phyloP scores from a whole-genome alignment of 1,140 invertebrate species.

The Carcinoscorpius rotundicauda region DNA sequence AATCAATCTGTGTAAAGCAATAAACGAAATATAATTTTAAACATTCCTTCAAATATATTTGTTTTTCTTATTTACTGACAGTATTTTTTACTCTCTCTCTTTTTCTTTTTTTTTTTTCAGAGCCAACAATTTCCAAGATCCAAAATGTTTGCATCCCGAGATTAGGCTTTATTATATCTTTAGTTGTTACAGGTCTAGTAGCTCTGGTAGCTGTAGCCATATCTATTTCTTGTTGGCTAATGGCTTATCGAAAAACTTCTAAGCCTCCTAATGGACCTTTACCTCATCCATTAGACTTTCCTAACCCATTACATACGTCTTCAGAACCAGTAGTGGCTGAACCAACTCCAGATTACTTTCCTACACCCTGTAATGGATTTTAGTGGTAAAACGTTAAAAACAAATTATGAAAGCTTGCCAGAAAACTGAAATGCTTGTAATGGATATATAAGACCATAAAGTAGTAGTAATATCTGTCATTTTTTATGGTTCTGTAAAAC shows the following conservation, averaged over 20 bases:
- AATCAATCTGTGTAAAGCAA: too few species aligned
- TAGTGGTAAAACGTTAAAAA: too few species aligned
- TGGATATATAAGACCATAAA: too few species aligned
- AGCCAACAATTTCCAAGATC: constrained; percentile 25
- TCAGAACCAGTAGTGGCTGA: constrained; percentile 55
- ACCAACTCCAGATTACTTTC: constrained; percentile 60
- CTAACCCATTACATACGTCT: constrained; percentile 83
- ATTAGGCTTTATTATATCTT: constrained; percentile 78
- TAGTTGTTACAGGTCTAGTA: constrained; percentile 78
- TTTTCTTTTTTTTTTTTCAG: too few species aligned
- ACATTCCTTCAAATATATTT: too few species aligned
- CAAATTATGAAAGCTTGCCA: too few species aligned
- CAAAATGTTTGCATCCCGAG: constrained; percentile 89
- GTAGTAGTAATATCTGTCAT: too few species aligned
- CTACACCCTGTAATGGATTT: constrained; percentile 4
- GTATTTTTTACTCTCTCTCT: too few species aligned
- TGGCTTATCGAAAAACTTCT: constrained; percentile 68
- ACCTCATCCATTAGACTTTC: constrained; percentile 87
- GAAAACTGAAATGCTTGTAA: too few species aligned
- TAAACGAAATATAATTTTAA: too few species aligned
- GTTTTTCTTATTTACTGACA: too few species aligned
- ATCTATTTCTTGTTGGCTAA: constrained; percentile 86
- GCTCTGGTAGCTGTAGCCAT: constrained; percentile 85
- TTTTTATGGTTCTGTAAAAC: too few species aligned
- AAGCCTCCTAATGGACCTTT: constrained; percentile 64